phyloP scores from a whole-genome alignment of 2,797 vertebrate genomes.

The Podarcis siculus region DNA sequence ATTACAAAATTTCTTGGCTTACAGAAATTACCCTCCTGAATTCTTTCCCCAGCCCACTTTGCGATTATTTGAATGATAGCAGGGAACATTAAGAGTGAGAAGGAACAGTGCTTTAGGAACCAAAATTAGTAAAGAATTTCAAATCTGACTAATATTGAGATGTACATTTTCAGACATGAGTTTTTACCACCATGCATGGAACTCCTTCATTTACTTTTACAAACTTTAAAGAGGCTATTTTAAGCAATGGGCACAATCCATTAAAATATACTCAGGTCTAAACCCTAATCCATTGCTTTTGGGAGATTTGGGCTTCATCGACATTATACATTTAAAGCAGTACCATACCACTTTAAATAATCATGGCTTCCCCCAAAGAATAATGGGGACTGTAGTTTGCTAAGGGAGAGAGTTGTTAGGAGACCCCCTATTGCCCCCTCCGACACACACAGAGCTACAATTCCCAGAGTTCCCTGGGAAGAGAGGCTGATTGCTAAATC shows the following conservation, averaged over 20 bases:
- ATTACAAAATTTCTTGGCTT: constrained; percentile 54
- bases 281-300: not conserved
- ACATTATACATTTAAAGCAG: too few relatives aligned
- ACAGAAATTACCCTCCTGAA: constrained; percentile 50
- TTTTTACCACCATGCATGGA: not conserved
- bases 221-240: not conserved
- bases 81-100: not conserved
- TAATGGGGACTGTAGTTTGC: too few relatives aligned
- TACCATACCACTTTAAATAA: too few relatives aligned
- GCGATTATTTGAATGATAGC: not conserved
- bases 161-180: not conserved
- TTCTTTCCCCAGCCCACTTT: constrained; percentile 33
- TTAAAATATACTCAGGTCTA: not conserved
- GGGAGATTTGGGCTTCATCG: too few relatives aligned
- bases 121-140: constrained; percentile 6
- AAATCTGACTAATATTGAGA: not conserved
- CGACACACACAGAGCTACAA: too few relatives aligned
- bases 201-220: not conserved
- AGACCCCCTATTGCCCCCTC: too few relatives aligned
- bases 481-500: too few relatives aligned
- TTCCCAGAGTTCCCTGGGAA: too few relatives aligned
- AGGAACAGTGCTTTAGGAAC: constrained; percentile 12
- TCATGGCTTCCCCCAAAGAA: too few relatives aligned
- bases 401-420: too few relatives aligned
- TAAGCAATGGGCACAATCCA: not conserved